These are phyloP conservation scores for Drosophila silvestris DNA, from an alignment of 2,888 invertebrate genomes.

Conservation along the genomic window DNA sequence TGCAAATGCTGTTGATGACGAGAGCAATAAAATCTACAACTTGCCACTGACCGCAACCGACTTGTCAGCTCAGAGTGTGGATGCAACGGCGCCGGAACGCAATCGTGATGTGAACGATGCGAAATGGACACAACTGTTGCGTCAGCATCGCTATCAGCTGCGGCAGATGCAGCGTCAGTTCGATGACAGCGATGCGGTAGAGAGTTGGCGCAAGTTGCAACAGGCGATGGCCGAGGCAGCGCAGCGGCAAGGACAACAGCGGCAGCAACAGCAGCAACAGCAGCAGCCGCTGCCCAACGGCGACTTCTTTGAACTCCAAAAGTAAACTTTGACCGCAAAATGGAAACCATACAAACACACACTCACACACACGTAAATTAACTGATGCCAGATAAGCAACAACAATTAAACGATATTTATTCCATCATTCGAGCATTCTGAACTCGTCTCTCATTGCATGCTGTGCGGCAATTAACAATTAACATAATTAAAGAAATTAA, in stretches of 20 bases:
- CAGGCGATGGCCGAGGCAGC: conserved; percentile 52
- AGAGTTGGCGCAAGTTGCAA: conserved; percentile 65
- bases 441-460: conserved; percentile 58
- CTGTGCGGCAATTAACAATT: conserved; percentile 49
- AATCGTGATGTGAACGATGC: conserved; percentile 32
- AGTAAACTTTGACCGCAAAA: conserved; percentile 52
- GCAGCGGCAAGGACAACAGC: conserved; percentile 18
- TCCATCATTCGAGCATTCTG: conserved; percentile 46
- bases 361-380: conserved; percentile 3
- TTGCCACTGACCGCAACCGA: conserved; percentile 26
- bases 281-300: conserved; percentile 31
- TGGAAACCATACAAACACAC: conserved; percentile 13
- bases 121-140: conserved; percentile 63
- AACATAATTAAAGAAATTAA: conserved; percentile 1
- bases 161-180: conserved; percentile 48
- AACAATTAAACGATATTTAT: conserved; percentile 70
- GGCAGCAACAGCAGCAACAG: conserved; percentile 26
- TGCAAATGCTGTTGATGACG: conserved; percentile 30
- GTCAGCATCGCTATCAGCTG: conserved; percentile 57
- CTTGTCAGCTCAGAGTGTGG: conserved; percentile 18
- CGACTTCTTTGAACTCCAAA: conserved; percentile 64
- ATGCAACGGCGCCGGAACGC: conserved; percentile 16
- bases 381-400: conserved; percentile 21
- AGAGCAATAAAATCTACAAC: conserved; percentile 36
- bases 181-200: conserved; percentile 61